phyloP scores from a whole-genome alignment of 2,113 vertebrate species.

The Leucoraja erinaceus region DNA sequence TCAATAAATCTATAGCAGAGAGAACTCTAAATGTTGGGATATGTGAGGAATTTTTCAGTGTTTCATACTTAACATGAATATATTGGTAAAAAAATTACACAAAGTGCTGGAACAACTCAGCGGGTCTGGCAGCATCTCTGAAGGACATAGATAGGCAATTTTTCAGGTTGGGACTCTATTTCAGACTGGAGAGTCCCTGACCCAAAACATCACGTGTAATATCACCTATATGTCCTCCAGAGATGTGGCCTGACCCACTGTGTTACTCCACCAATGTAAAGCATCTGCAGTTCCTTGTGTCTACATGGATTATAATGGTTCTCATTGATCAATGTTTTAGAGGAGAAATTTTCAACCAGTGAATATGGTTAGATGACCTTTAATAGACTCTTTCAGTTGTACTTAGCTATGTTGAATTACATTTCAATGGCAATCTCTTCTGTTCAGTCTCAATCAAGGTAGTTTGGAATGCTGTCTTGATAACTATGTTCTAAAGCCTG shows the following conservation, averaged over 20 bases:
- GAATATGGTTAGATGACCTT: background rate
- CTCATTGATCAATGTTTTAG: background rate
- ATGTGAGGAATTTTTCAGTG: background rate
- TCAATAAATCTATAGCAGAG: background rate
- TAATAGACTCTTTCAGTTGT: background rate
- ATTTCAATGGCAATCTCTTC: background rate
- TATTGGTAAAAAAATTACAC: no score
- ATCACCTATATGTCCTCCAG: no score
- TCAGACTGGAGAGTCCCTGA: no score
- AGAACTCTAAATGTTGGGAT: background rate
- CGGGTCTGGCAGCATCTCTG: no score
- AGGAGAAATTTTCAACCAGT: background rate
- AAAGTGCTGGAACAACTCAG: no score
- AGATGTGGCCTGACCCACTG: no score
- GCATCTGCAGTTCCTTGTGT: no score
- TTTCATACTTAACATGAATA: background rate
- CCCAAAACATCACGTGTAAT: no score
- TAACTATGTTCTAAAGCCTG: background rate
- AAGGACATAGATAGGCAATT: no score
- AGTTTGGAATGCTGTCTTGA: background rate
- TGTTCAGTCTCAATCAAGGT: background rate
- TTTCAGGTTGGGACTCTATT: no score
- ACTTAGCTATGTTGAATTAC: background rate
- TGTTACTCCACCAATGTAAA: no score
- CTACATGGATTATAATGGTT: background rate